phyloP scores from a whole-genome alignment of 2,888 invertebrate species.

The Ischnura elegans region DNA sequence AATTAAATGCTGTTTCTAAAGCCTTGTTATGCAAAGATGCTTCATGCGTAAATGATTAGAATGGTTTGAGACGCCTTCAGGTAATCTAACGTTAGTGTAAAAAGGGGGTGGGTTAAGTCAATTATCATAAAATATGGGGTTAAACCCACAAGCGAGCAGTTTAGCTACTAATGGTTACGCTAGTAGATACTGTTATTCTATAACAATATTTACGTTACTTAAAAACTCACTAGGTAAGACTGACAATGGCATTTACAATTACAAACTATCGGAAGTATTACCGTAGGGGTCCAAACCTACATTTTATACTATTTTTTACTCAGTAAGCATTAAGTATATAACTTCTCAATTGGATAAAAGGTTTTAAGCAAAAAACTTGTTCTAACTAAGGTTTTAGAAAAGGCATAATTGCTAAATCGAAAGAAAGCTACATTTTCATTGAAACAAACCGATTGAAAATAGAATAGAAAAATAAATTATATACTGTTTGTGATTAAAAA shows the following conservation, averaged over 20 bases:
- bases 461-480: constrained; percentile 52
- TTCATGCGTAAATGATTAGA: background rate
- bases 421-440: constrained; percentile 55
- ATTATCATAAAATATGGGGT: background rate
- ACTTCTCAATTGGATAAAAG: constrained; percentile 47
- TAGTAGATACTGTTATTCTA: constrained; percentile 40
- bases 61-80: constrained; percentile 2
- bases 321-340: constrained; percentile 51
- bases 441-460: constrained; percentile 51
- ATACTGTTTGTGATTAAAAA: constrained; percentile 59
- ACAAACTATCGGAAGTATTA: constrained; percentile 57
- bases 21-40: background rate
- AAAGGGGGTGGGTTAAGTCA: background rate
- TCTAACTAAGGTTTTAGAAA: constrained; percentile 54
- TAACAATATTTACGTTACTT: constrained; percentile 50
- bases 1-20: background rate
- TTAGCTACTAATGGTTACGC: constrained; percentile 40
- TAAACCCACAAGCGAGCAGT: constrained; percentile 22
- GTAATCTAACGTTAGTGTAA: background rate
- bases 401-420: constrained; percentile 39
- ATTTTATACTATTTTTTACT: constrained; percentile 46
- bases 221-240: constrained; percentile 49
- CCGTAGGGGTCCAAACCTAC: constrained; percentile 62
- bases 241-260: constrained; percentile 39
- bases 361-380: constrained; percentile 50